Conservation (phyloP, 1,140 invertebrate species). For the Drosophila insularis region DNA sequence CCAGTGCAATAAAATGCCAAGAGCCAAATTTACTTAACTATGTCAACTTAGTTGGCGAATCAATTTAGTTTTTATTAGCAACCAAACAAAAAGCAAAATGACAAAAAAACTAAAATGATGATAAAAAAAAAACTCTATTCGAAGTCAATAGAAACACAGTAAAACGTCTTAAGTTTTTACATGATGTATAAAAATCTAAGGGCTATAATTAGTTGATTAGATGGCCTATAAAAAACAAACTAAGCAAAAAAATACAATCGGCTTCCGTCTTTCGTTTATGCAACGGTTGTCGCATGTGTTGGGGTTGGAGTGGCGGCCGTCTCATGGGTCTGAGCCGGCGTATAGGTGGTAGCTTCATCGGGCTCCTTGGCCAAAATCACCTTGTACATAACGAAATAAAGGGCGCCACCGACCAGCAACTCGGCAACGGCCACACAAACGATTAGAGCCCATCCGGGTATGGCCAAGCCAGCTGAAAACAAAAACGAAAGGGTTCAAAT, state of each 20-base stretch:
- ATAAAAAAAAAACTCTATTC: background rate
- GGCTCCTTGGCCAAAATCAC: slow-evolving; percentile 83
- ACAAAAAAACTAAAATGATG: slow-evolving; percentile 39
- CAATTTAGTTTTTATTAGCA: slow-evolving; percentile 35
- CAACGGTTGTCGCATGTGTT: slow-evolving; percentile 60
- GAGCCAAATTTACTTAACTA: slow-evolving; percentile 24
- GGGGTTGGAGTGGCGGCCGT: slow-evolving; percentile 34
- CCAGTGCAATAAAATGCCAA: slow-evolving; percentile 56
- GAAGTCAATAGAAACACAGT: slow-evolving; percentile 22
- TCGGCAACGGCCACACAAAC: slow-evolving; percentile 86
- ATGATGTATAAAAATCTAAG: slow-evolving; percentile 5
- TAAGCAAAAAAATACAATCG: background rate
- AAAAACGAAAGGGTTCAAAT: slow-evolving; percentile 53
- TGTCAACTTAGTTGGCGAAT: slow-evolving; percentile 30
- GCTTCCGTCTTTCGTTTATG: slow-evolving; percentile 34
- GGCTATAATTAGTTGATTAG: slow-evolving; percentile 8
- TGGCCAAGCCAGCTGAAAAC: slow-evolving; percentile 84
- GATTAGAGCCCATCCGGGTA: slow-evolving; percentile 89
- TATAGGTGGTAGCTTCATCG: slow-evolving; percentile 67
- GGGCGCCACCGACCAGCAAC: slow-evolving; percentile 86
- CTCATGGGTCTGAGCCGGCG: slow-evolving; percentile 59
- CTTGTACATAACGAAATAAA: slow-evolving; percentile 88
- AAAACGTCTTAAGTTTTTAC: slow-evolving; percentile 40
- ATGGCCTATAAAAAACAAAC: background rate
- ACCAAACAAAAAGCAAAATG: slow-evolving; percentile 25